These are phyloP conservation scores for Drosophila nikananu DNA, from an alignment of 1,140 invertebrate genomes.

Conservation along the genomic window DNA sequence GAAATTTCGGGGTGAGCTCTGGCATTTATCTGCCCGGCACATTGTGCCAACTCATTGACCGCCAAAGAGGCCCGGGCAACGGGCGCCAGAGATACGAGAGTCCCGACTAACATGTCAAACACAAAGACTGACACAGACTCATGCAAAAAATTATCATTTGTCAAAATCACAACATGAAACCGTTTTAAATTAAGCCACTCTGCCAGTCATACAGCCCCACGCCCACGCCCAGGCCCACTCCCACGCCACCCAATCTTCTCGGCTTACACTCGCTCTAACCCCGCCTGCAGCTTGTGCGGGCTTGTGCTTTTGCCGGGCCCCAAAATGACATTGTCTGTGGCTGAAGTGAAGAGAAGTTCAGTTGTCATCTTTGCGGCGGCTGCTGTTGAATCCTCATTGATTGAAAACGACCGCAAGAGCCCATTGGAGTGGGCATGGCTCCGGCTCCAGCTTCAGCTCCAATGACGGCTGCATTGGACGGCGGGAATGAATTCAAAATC, in stretches of 20 bases:
- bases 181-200: constrained; percentile 82
- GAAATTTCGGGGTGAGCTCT: constrained; percentile 19
- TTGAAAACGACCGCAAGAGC: constrained; percentile 65
- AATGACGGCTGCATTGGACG: background rate
- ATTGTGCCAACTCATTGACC: constrained; percentile 73
- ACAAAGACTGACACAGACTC: constrained; percentile 70
- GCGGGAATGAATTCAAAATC: constrained; percentile 34
- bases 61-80: constrained; percentile 38
- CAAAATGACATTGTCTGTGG: constrained; percentile 74
- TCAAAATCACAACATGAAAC: constrained; percentile 82
- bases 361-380: constrained; percentile 71
- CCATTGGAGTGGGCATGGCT: background rate
- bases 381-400: constrained; percentile 76
- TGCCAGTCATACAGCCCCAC: constrained; percentile 36
- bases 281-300: constrained; percentile 8
- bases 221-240: background rate
- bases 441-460: background rate
- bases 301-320: constrained; percentile 62
- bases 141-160: constrained; percentile 78
- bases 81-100: constrained; percentile 30
- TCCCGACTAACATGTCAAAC: constrained; percentile 64
- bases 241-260: constrained; percentile 1
- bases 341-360: constrained; percentile 76
- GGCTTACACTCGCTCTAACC: constrained; percentile 20
- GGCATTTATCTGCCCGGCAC: constrained; percentile 65